A percentile compares a stretch with the other conserved stretches of the same genome.
phyloP scores from a whole-genome alignment of 2,113 vertebrate species.

The Sakesphorus luctuosus region DNA sequence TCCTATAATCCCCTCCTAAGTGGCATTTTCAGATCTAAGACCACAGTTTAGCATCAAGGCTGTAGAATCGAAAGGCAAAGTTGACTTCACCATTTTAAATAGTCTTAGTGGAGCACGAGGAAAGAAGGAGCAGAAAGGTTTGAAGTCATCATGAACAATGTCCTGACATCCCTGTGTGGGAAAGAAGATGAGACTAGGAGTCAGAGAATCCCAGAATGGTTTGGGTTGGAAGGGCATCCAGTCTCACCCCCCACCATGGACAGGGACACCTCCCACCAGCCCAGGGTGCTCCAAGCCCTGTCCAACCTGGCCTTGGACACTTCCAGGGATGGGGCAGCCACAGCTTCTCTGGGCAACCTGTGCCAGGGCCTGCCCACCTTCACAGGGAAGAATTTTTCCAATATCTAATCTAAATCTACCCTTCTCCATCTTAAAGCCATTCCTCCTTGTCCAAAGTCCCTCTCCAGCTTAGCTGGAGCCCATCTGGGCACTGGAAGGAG shows the following conservation, averaged over 20 bases:
- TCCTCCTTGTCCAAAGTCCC: too few species aligned
- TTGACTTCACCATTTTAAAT: accelerated
- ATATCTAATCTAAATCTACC: too few species aligned
- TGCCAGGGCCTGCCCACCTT: too few species aligned
- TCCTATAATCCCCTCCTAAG: not conserved
- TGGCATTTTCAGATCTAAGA: not conserved
- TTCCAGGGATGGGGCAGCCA: too few species aligned
- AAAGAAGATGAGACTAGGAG: not conserved
- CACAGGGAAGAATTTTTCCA: too few species aligned
- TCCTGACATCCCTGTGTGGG: not conserved
- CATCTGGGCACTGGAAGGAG: too few species aligned
- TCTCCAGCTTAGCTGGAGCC: too few species aligned
- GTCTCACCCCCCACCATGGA: not conserved
- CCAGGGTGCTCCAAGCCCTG: too few species aligned
- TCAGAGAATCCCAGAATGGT: not conserved
- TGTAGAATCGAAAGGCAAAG: not conserved
- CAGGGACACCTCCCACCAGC: too few species aligned
- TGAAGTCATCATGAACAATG: not conserved
- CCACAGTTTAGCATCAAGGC: not conserved
- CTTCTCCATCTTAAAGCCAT: too few species aligned
- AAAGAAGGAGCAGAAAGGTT: not conserved
- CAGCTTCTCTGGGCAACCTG: too few species aligned
- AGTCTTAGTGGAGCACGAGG: not conserved
- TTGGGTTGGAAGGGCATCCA: not conserved
- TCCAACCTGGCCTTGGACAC: too few species aligned